phyloP scores from a whole-genome alignment of 2,888 invertebrate species.

The Cantharis nigra region DNA sequence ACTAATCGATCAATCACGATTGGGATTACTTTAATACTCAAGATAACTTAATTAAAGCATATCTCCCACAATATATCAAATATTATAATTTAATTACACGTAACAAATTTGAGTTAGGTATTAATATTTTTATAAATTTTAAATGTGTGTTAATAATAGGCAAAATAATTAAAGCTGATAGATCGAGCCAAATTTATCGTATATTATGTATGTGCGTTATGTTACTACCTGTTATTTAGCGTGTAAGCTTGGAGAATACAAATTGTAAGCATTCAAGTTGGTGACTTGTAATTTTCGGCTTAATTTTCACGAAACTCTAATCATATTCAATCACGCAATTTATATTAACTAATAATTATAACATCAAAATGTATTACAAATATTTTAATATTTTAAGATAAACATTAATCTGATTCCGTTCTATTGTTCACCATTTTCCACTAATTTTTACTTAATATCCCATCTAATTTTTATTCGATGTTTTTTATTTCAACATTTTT shows the following conservation, averaged over 20 bases:
- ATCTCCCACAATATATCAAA: neutral
- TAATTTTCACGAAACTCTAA: neutral
- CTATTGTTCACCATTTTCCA: neutral
- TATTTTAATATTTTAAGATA: neutral
- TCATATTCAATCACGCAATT: neutral
- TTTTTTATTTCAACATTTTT: neutral
- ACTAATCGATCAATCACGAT: conserved; percentile 4
- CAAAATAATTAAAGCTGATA: neutral
- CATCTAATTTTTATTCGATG: neutral
- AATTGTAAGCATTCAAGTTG: neutral
- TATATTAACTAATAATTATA: neutral
- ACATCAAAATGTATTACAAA: neutral
- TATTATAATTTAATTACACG: neutral
- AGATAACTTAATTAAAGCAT: neutral
- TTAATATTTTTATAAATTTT: neutral
- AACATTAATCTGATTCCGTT: neutral
- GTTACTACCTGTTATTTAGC: neutral
- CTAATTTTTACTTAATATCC: neutral
- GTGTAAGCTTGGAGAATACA: neutral
- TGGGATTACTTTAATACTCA: conserved; percentile 1
- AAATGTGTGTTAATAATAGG: neutral
- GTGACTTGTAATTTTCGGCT: neutral
- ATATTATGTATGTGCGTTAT: neutral
- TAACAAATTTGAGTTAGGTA: neutral
- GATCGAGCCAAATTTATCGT: neutral